Conservation (phyloP, 1,140 invertebrate species). For the Idris sp. region DNA sequence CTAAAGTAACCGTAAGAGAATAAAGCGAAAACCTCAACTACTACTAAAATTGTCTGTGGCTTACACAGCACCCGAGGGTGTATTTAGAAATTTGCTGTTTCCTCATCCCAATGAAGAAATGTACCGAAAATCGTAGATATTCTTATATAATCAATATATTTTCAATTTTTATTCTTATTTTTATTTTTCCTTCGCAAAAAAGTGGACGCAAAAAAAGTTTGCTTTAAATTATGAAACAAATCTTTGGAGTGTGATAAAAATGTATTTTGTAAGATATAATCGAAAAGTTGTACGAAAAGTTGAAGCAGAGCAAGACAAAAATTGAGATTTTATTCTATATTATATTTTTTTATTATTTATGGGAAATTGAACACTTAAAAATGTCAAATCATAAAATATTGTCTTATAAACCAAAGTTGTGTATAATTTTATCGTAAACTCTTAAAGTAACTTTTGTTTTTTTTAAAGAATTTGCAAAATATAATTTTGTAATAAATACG, state of each 20-base stretch:
- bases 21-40: slow-evolving; percentile 68
- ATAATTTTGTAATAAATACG: no score
- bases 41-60: slow-evolving; percentile 70
- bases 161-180: slow-evolving; percentile 21
- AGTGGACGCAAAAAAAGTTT: slow-evolving; percentile 1
- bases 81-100: slow-evolving; percentile 70
- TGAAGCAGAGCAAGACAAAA: no score
- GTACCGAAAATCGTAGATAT: slow-evolving; percentile 28
- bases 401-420: no score
- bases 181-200: slow-evolving; percentile 4
- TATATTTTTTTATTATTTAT: no score
- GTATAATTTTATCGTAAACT: no score
- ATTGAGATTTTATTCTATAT: no score
- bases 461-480: no score
- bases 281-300: no score
- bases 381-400: no score
- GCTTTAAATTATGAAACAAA: not conserved
- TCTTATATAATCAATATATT: slow-evolving; percentile 33
- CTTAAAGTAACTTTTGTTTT: no score
- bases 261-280: no score
- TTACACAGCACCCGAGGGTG: slow-evolving; percentile 71
- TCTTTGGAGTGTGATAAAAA: not conserved
- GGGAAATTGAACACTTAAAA: no score
- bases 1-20: slow-evolving; percentile 75
- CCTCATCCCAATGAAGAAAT: slow-evolving; percentile 37